phyloP scores from a whole-genome alignment of 2,888 invertebrate genomes.

The Brachylomia viminalis region DNA sequence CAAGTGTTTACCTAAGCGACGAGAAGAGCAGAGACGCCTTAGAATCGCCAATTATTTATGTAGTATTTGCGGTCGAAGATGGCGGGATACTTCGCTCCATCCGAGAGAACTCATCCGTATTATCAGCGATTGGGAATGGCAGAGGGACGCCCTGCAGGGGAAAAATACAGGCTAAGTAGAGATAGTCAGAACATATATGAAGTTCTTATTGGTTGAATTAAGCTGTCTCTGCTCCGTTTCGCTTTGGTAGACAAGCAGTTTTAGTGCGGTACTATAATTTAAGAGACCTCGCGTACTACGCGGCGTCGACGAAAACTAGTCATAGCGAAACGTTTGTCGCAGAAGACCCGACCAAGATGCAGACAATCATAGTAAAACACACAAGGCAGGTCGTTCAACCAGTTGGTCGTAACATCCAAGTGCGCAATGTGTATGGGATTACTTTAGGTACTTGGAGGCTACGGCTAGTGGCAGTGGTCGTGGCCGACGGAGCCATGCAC shows the following conservation, averaged over 20 bases:
- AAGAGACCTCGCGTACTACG: neutral
- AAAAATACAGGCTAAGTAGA: conserved; percentile 37
- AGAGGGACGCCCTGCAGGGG: conserved; percentile 23
- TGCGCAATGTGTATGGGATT: neutral
- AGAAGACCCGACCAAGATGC: neutral
- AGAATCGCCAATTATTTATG: conserved; percentile 13
- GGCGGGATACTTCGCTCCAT: neutral
- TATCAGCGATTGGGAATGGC: conserved; percentile 8
- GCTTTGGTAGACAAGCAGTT: neutral
- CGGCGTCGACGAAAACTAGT: neutral
- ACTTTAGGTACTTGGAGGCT: too few relatives aligned
- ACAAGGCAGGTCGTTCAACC: neutral
- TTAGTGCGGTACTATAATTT: too few relatives aligned
- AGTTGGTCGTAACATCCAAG: neutral
- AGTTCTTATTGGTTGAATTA: neutral
- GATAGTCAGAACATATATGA: neutral
- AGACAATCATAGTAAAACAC: neutral
- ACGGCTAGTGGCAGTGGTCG: neutral
- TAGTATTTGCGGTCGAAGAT: neutral
- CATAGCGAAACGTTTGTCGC: neutral
- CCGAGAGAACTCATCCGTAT: neutral
- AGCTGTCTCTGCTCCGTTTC: conserved; percentile 37
- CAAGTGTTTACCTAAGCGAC: conserved; percentile 25
- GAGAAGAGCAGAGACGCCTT: conserved; percentile 39
- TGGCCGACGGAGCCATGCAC: too few relatives aligned